Conservation (phyloP, 2,113 vertebrate genomes). For the Prochilodus magdalenae region DNA sequence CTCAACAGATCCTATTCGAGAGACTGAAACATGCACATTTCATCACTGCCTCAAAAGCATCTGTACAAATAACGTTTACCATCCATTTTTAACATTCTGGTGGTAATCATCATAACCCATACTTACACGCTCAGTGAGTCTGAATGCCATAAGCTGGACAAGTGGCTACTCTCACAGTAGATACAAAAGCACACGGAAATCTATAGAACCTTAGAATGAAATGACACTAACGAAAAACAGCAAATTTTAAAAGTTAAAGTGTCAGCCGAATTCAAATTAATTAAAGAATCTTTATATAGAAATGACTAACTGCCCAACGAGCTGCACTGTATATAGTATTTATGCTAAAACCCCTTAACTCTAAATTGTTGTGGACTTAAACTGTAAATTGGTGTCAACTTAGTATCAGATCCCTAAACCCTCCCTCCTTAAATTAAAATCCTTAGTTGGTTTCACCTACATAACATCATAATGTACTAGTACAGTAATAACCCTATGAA, state of each 20-base stretch:
- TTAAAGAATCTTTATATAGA: too few relatives aligned
- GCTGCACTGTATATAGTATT: neutral
- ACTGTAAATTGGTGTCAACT: neutral
- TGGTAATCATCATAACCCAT: neutral
- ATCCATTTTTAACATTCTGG: neutral
- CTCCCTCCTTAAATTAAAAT: neutral
- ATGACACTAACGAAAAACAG: too few relatives aligned
- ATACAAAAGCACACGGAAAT: too few relatives aligned
- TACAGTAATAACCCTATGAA: too few relatives aligned
- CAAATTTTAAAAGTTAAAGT: too few relatives aligned
- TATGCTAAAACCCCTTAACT: too few relatives aligned
- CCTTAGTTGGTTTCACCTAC: neutral
- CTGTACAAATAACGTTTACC: neutral
- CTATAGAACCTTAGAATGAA: too few relatives aligned
- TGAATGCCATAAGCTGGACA: conserved; percentile 42
- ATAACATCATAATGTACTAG: too few relatives aligned
- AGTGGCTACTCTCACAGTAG: too few relatives aligned
- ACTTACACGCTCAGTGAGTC: neutral
- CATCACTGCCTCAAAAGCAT: conserved; percentile 44
- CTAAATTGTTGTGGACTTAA: too few relatives aligned
- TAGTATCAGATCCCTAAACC: neutral
- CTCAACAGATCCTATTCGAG: conserved; percentile 63
- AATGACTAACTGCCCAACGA: neutral
- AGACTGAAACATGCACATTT: conserved; percentile 76
- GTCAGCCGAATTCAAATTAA: too few relatives aligned